Percentiles rank a stretch among this genome's conserved stretches.
These are phyloP conservation scores for Arctocebus calabarensis DNA, from an alignment of 2,797 vertebrate species.

Conservation along the genomic window DNA sequence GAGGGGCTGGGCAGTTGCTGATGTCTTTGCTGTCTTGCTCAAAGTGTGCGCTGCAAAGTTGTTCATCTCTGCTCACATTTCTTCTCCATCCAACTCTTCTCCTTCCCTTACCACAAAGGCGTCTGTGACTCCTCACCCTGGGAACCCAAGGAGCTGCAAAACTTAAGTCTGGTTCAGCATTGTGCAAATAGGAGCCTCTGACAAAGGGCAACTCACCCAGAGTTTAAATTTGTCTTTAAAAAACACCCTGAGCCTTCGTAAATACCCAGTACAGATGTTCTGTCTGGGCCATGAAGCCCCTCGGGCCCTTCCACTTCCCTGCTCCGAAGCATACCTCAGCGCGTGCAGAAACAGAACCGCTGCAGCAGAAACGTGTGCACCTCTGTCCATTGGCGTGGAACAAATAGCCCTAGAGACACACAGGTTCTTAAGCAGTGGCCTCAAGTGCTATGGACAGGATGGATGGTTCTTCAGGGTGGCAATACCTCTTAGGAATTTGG, in stretches of 20 bases:
- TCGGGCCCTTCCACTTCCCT: not conserved
- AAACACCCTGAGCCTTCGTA: conserved; percentile 38
- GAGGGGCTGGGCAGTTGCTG: not conserved
- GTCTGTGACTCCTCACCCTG: not conserved
- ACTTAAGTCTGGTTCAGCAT: not conserved
- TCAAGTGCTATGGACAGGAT: not conserved
- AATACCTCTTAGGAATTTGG: conserved; percentile 64
- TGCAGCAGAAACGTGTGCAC: not conserved
- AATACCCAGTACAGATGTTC: not conserved
- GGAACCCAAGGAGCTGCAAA: not conserved
- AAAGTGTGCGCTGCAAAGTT: fast-evolving
- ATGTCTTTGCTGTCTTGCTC: not conserved
- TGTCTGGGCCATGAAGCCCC: not conserved
- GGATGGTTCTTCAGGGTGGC: conserved; percentile 22
- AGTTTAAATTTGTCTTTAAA: conserved; percentile 25
- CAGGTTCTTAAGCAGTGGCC: conserved; percentile 6
- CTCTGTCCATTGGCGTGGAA: not conserved
- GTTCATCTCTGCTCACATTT: not conserved
- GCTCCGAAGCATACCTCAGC: conserved; percentile 66
- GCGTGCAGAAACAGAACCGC: conserved; percentile 31
- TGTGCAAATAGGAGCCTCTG: not conserved
- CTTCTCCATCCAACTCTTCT: not conserved
- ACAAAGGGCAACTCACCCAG: not conserved
- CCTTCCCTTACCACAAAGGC: conserved; percentile 17
- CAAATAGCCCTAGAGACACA: conserved; percentile 45